These are phyloP conservation scores for Spisula subtruncata DNA, from an alignment of 2,888 invertebrate species.

Conservation along the genomic window DNA sequence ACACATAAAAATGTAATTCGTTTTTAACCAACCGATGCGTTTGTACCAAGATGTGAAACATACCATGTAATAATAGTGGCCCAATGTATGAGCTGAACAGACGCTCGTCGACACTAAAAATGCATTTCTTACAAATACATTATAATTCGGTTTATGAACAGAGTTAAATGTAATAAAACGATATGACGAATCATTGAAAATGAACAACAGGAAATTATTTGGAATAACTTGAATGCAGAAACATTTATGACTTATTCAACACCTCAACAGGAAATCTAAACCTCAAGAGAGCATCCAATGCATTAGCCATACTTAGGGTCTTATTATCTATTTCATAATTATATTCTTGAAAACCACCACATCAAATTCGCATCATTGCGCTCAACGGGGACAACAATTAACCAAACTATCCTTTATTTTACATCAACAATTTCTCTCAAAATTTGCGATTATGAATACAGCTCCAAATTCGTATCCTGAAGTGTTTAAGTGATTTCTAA, in stretches of 20 bases:
- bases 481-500: background rate
- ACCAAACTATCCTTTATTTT: background rate
- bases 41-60: no score
- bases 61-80: no score
- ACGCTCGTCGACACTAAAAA: no score
- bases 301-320: background rate
- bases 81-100: no score
- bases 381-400: background rate
- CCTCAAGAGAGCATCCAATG: background rate
- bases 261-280: background rate
- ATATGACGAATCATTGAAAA: no score
- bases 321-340: background rate
- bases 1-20: no score
- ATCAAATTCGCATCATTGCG: background rate
- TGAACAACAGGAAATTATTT: no score
- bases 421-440: background rate
- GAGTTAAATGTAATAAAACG: no score
- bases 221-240: background rate
- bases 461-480: background rate
- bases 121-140: no score
- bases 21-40: no score
- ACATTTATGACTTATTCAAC: no score
- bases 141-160: no score
- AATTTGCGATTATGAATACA: background rate
- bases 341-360: background rate